Evolutionary conservation across 2,888 invertebrate species (phyloP).

Genomic region (Nemotelus pantherinus): DNA sequence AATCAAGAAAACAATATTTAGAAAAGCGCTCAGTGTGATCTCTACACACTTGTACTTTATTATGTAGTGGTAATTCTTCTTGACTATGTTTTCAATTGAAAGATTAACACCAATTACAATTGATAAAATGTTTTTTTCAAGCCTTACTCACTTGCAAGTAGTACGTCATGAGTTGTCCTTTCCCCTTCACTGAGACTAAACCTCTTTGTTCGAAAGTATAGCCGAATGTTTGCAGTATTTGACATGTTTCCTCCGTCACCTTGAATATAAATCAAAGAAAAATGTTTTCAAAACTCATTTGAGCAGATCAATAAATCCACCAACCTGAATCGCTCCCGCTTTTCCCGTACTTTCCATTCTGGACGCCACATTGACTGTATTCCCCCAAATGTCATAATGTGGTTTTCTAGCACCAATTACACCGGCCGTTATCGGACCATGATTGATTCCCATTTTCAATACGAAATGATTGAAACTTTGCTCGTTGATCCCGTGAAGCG

Average conservation of each 20-base stretch:
- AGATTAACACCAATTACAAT: no score
- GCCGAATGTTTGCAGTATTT: conserved; percentile 87
- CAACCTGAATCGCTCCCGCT: conserved; percentile 91
- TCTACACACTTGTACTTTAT: no score
- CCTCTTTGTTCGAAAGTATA: conserved; percentile 95
- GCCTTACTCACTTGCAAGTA: conserved; percentile 74
- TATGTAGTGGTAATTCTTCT: no score
- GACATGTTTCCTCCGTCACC: conserved; percentile 95
- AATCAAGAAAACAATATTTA: no score
- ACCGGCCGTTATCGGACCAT: conserved; percentile 94
- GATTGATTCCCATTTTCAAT: conserved; percentile 92
- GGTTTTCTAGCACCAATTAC: conserved; percentile 95
- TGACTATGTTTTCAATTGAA: no score
- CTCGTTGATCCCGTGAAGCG: conserved; percentile 91
- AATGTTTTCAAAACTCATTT: not conserved
- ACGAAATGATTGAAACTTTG: conserved; percentile 96
- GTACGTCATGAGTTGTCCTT: conserved; percentile 95
- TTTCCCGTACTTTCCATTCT: conserved; percentile 98
- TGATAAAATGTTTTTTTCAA: no score
- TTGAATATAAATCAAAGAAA: conserved; percentile 60
- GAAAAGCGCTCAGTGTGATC: no score
- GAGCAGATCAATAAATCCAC: not conserved
- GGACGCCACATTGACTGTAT: conserved; percentile 96
- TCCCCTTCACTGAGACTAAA: conserved; percentile 94
- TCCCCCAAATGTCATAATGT: conserved; percentile 97